These are phyloP conservation scores for Loriculus beryllinus DNA, from an alignment of 2,797 vertebrate species.

Conservation along the genomic window DNA sequence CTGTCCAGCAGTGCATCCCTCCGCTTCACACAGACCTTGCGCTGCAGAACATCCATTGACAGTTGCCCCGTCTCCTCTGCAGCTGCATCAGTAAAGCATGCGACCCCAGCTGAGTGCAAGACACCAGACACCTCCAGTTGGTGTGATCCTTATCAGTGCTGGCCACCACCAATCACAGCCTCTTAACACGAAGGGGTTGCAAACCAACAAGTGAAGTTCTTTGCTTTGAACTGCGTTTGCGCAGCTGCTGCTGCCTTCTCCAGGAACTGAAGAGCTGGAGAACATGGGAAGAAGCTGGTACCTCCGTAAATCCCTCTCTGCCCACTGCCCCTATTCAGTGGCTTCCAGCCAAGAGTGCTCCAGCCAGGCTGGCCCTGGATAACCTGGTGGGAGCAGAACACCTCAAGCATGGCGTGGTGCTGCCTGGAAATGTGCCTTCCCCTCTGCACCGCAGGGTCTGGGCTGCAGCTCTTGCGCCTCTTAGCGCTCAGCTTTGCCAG, in stretches of 20 bases:
- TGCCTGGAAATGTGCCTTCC: neutral
- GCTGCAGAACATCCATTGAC: neutral
- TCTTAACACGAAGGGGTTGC: neutral
- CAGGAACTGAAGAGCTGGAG: neutral
- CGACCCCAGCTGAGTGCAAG: neutral
- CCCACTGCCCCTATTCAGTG: neutral
- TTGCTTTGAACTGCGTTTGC: neutral
- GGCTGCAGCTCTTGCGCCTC: neutral
- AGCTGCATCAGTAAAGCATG: neutral
- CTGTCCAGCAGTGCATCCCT: neutral
- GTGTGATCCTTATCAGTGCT: neutral
- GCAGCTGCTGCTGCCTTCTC: slow-evolving; percentile 17
- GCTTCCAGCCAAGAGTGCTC: neutral
- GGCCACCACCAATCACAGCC: neutral
- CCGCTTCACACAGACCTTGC: neutral
- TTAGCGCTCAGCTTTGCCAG: neutral
- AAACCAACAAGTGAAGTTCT: neutral
- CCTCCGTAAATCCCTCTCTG: neutral
- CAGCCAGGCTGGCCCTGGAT: neutral
- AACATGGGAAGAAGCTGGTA: neutral
- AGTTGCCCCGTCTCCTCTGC: neutral
- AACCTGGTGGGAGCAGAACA: neutral
- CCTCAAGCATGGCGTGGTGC: fast-evolving
- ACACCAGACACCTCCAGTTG: fast-evolving
- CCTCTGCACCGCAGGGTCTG: neutral